These are phyloP conservation scores for Apogon talboti DNA, from an alignment of 2,797 vertebrate species.

Conservation along the genomic window DNA sequence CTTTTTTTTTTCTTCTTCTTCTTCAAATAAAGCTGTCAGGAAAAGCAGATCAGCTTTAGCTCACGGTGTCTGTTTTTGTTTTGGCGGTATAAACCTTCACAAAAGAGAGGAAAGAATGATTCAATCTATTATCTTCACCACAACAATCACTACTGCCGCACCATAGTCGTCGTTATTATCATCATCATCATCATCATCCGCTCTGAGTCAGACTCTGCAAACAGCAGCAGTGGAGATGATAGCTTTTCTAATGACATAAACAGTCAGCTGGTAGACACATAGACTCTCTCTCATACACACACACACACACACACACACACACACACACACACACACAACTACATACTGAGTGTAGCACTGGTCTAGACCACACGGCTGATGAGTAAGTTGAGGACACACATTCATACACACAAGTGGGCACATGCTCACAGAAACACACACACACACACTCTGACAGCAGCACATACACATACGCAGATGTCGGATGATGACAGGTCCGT, in stretches of 20 bases:
- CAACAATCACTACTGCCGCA: conserved; percentile 42
- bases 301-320: conserved; percentile 5
- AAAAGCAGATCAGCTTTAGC: conserved; percentile 37
- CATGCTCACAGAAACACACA: conserved; percentile 13
- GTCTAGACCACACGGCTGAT: conserved; percentile 51
- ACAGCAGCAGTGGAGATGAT: conserved; percentile 55
- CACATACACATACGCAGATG: conserved; percentile 41
- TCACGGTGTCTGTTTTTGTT: conserved; percentile 54
- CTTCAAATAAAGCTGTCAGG: conserved; percentile 36
- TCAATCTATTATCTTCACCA: conserved; percentile 52
- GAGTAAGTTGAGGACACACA: conserved; percentile 37
- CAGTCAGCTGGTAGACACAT: conserved; percentile 49
- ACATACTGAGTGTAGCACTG: conserved; percentile 3
- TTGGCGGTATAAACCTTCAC: conserved; percentile 46
- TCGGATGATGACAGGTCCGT: conserved; percentile 63
- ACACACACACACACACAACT: background rate
- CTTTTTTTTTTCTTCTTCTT: conserved; percentile 5
- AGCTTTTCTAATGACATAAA: conserved; percentile 64
- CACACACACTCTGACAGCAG: conserved; percentile 19
- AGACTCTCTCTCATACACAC: conserved; percentile 15
- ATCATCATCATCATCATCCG: conserved; percentile 28
- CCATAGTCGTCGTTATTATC: conserved; percentile 46
- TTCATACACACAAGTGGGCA: conserved; percentile 20
- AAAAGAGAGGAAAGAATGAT: conserved; percentile 47
- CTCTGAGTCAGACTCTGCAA: conserved; percentile 57